Percentiles rank a stretch among this genome's conserved stretches.
Conservation (phyloP, 2,888 invertebrate species). For the Teleiodes luculella region DNA sequence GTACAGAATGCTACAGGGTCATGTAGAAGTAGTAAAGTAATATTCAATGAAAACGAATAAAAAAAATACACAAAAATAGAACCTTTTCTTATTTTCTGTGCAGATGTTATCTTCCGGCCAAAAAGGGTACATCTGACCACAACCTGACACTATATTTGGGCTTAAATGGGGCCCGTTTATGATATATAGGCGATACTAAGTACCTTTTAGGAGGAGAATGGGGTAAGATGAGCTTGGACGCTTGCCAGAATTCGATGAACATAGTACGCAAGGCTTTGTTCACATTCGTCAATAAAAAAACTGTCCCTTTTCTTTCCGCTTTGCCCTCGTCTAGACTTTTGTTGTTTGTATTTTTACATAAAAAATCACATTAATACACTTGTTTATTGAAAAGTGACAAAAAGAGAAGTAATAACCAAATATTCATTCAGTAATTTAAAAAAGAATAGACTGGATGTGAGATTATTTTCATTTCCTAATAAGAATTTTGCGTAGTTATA, state of each 20-base stretch:
- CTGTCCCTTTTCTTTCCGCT: too few relatives aligned
- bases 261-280: not conserved
- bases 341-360: too few relatives aligned
- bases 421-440: too few relatives aligned
- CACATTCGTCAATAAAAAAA: not conserved
- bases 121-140: not conserved
- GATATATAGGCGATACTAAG: slow-evolving; percentile 22
- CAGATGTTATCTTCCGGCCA: not conserved
- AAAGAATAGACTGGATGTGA: too few relatives aligned
- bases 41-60: not conserved
- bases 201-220: slow-evolving; percentile 21
- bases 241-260: slow-evolving; percentile 13
- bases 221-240: slow-evolving; percentile 20
- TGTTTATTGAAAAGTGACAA: too few relatives aligned
- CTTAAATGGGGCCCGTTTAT: slow-evolving; percentile 16
- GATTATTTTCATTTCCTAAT: too few relatives aligned
- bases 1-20: too few relatives aligned
- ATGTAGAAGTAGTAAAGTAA: not conserved
- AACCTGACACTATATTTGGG: slow-evolving; percentile 11
- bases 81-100: not conserved
- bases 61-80: not conserved
- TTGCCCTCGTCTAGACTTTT: too few relatives aligned
- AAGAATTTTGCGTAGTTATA: too few relatives aligned
- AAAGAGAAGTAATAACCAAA: too few relatives aligned
- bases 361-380: too few relatives aligned